These are phyloP conservation scores for Bombus cullumanus DNA, from an alignment of 1,140 invertebrate species.

Conservation along the genomic window DNA sequence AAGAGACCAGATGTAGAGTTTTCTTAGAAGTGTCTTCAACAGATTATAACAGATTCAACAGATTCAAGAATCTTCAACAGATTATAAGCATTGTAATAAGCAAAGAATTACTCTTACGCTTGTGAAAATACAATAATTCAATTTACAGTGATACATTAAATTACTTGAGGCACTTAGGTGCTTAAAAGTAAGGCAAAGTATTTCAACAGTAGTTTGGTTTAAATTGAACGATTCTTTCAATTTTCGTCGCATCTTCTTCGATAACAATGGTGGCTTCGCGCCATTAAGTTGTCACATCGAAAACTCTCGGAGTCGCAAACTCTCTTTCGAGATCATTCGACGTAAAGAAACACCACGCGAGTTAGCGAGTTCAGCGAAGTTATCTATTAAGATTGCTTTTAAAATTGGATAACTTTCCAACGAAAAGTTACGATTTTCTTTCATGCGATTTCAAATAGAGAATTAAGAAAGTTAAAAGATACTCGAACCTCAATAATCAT, in stretches of 20 bases:
- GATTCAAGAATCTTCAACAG: too few species aligned
- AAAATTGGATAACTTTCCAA: slow-evolving; percentile 2
- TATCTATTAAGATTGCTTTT: neutral
- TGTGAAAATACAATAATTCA: neutral
- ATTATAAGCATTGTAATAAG: too few species aligned
- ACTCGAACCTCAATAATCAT: neutral
- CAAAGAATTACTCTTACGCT: neutral
- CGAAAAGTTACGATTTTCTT: neutral
- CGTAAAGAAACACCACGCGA: neutral
- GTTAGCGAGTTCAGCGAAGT: neutral
- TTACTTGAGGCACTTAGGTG: neutral
- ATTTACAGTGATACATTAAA: neutral
- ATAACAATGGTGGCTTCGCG: neutral
- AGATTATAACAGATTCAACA: too few species aligned
- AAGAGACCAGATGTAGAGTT: too few species aligned
- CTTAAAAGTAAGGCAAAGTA: neutral
- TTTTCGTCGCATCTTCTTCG: neutral
- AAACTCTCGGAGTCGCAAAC: neutral
- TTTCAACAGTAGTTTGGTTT: neutral
- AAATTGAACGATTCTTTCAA: neutral
- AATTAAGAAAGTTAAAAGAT: neutral
- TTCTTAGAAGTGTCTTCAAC: too few species aligned
- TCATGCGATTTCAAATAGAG: neutral
- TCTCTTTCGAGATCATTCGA: neutral
- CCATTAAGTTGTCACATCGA: neutral